Evolutionary conservation across 2,113 vertebrate species (phyloP).

Genomic region (Amphiprion ocellaris): DNA sequence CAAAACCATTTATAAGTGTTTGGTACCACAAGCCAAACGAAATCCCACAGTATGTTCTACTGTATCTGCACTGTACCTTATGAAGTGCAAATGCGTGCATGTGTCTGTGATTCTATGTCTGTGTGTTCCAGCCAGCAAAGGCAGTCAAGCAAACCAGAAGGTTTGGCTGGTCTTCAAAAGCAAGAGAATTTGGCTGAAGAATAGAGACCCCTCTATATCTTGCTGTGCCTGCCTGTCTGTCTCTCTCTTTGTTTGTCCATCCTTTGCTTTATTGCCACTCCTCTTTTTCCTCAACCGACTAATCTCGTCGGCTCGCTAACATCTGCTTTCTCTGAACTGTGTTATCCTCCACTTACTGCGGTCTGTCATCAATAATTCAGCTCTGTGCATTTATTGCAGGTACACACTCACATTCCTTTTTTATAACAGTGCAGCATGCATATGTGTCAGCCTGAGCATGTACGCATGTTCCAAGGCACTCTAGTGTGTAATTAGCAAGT

Average conservation of each 20-base stretch:
- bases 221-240: conserved; percentile 28
- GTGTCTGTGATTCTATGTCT: conserved; percentile 9
- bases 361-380: conserved; percentile 28
- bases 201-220: conserved; percentile 50
- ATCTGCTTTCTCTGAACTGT: conserved; percentile 50
- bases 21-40: background rate
- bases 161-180: conserved; percentile 62
- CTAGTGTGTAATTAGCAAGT: conserved; percentile 47
- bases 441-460: conserved; percentile 16
- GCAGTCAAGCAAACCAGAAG: conserved; percentile 46
- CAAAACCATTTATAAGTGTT: background rate
- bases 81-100: conserved; percentile 5
- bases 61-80: background rate
- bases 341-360: conserved; percentile 29
- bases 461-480: conserved; percentile 32
- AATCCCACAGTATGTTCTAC: conserved; percentile 11
- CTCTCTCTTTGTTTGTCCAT: conserved; percentile 36
- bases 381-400: background rate
- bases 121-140: conserved; percentile 30
- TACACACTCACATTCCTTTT: background rate
- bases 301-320: conserved; percentile 46
- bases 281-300: conserved; percentile 26
- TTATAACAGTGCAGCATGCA: conserved; percentile 5
- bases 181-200: conserved; percentile 58
- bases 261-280: conserved; percentile 23